Evolutionary conservation across 2,888 invertebrate genomes (phyloP).

Genomic region (Temnothorax rugatulus): DNA sequence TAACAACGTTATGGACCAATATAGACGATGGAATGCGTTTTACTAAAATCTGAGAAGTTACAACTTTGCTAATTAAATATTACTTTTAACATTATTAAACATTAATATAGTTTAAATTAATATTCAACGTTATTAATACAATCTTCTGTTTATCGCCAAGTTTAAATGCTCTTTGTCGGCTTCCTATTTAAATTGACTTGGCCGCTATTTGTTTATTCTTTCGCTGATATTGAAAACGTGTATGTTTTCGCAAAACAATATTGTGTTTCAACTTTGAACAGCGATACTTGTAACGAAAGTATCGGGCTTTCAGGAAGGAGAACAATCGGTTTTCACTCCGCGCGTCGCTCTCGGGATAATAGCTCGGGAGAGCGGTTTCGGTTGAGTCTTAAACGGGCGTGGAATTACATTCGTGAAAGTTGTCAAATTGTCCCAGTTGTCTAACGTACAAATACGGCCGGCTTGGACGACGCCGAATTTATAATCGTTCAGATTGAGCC

Average conservation of each 20-base stretch:
- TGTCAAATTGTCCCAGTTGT: slow-evolving; percentile 32
- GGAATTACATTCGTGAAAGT: slow-evolving; percentile 43
- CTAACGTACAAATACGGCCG: slow-evolving; percentile 9
- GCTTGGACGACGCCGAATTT: slow-evolving; percentile 22
- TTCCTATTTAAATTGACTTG: neutral
- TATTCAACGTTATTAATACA: neutral
- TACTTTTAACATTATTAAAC: neutral
- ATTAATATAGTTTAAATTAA: neutral
- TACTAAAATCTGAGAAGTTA: neutral
- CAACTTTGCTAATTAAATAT: neutral
- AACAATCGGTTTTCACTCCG: slow-evolving; percentile 31
- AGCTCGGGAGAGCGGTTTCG: neutral
- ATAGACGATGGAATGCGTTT: neutral
- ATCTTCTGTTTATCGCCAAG: neutral
- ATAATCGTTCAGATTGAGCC: neutral
- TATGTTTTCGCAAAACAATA: neutral
- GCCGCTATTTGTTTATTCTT: too few species aligned
- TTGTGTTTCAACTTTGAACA: slow-evolving; percentile 13
- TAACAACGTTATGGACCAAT: neutral
- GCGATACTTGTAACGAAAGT: neutral
- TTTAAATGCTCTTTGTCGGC: neutral
- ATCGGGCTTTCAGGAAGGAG: neutral
- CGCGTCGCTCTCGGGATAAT: slow-evolving; percentile 14
- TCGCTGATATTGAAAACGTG: too few species aligned
- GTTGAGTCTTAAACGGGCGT: neutral